Evolutionary conservation across 2,797 vertebrate species (phyloP), one percentile per base, ranked within the genome.

Genomic region (Enteromius thamalakanensis): DNA sequence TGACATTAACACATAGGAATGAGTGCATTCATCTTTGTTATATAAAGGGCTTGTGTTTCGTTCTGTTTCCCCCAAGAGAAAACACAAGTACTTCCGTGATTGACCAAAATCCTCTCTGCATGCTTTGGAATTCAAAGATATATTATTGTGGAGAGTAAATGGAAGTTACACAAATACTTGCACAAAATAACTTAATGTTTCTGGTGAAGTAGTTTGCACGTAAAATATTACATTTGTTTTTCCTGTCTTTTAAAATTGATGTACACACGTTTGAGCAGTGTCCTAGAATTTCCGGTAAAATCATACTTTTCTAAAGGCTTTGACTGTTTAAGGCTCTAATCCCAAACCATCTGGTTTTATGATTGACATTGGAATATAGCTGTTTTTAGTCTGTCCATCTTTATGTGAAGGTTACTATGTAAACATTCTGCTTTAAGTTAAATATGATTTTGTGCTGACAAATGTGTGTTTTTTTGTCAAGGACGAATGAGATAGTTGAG

Each of bases 1-100:
- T 53, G 45, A 68, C 29, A 40, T 53, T 53, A 23, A 21, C 62
- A 53, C 64, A 51, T 5, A 23, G 6, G 2, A 67, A 68, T 23
- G 32, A 68, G 8, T 68, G 49, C 47, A 79, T 79, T 79, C 21
- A 51, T 51, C 26, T 15, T 37, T 45, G 37, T 62, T 37, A n/a
- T 49, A 40, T 51, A 34, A 77, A n/a, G 62, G 42, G 21, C 26
- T 51, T 49, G 42, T 32, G 55, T 17, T 65, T 67, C 19, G 26
- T 67, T 32, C 19, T 32, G 4, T 51, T 67, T 49, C 23, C 17
- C 6, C 6, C 3, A n/a, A 2, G 15, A 32, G 2, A 68, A 53
- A 79, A 19, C 2, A 42, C 64, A 67, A 34, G 21, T 32, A 67
- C 58, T 60, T 42, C 15, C 21, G 19, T 51, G 29, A 37, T 34